Base-by-base conservation (phyloP, 2,888 invertebrate species). In the Yponomeuta malinellus region DNA sequence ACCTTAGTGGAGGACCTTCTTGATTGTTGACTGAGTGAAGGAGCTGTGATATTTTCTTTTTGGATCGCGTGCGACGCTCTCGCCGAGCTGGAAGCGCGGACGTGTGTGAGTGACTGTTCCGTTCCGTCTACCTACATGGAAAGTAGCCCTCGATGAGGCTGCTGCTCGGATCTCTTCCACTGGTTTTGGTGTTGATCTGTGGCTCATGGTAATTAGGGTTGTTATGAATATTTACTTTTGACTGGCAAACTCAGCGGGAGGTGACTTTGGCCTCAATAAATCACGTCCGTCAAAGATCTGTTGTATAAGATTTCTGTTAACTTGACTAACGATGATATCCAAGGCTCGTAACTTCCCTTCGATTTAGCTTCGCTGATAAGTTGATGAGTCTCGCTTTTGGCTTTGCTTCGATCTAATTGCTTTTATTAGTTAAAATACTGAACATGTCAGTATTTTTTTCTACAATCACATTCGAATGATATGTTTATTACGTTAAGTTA, bases 61-160 rank as follows among this genome's bases (percentile, higher is more conserved):
- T 88, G 86, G 81, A 89, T 90, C 89, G 88, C 90, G 90, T 90
- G 90, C 88, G 83, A 82, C 88, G 86, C 86, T 87, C 84, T 78
- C 82, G 78, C 82, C 80, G 83, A 84, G 85, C 83, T 65, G 81
- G 83, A 83, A 81, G 83, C 76, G 83, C 81, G 85, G 83, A 83
- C 88, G 86, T 87, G 90, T 90, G 89, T 89, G 86, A 89, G 87
- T 90, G 91, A 88, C 90, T 90, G 86, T 88, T 88, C 81, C 80
- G 81, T 88, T 88, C 82, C 81, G 81, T 85, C 85, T 84, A 82
- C 83, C 81, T 85, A 83, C 83, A 85, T 88, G 89, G 87, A 90
- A 87, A 88, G 87, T 88, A 83, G 84, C 84, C 85, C 84, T 88
- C 84, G 81, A 83, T 82, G 85, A 84, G 86, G 81, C 83, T 82